Evolutionary conservation across 2,113 vertebrate genomes (phyloP), one percentile per base, ranked within the genome.

Genomic region (Chaenogobius annularis): DNA sequence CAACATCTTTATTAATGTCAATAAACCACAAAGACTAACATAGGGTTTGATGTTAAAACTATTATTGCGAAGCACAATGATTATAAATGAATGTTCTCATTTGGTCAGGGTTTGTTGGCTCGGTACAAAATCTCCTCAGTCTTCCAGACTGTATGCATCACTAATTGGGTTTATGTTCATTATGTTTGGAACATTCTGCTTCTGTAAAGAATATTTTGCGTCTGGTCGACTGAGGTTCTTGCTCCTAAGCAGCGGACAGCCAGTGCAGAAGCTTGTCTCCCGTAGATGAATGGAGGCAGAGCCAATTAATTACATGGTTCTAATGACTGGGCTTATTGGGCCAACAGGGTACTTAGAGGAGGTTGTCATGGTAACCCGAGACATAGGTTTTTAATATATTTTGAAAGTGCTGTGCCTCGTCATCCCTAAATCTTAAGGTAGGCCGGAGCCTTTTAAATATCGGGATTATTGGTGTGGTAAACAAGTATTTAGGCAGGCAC

Each of bases 241-340:
- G 69, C 87, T 83, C 69, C 79, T 75, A 83, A 72, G 59, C 79
- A 82, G 82, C 78, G 83, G 75, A 76, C 54, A 77, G 75, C 76
- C 79, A 77, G 83, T 79, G 76, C 74, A 79, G 77, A 67, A 62
- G 68, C 81, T 80, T 26, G 65, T 71, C 75, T 73, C 75, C 79
- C 78, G 73, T 69, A 80, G 80, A 83, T 81, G 80, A 90, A 85
- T 83, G 80, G 86, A 90, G 90, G 80, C 83, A 31, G 84, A 83
- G 88, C 79, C 86, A 87, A 91, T 93, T 93, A 93, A 93, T 93
- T 87, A 91, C 84, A 89, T 84, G 85, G 68, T 73, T 81, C 73
- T 92, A 91, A 92, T 89, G 89, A 90, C 85, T 84, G 88, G 88
- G 79, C 85, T 75, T 58, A 70, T 76, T 47, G 22, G 70, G 68